A percentile compares a stretch with the other conserved stretches of the same genome.
Conservation (phyloP, 2,888 invertebrate species). For the Cylloceria caligata region DNA sequence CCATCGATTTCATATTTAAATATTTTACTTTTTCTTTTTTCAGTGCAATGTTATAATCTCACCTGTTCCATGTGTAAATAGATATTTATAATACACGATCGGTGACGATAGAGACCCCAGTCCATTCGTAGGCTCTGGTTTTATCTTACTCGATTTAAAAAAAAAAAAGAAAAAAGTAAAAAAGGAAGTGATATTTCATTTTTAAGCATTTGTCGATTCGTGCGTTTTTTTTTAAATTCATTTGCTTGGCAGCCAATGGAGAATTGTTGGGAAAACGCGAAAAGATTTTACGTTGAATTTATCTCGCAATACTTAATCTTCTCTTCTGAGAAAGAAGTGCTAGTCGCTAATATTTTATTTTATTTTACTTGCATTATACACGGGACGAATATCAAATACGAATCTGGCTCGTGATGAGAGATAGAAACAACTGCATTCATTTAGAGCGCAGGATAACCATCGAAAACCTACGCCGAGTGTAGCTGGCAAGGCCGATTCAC, state of each 20-base stretch:
- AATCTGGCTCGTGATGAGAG: too few species aligned
- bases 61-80: constrained; percentile 74
- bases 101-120: constrained; percentile 41
- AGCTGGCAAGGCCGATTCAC: too few species aligned
- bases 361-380: too few species aligned
- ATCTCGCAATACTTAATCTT: constrained; percentile 49
- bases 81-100: constrained; percentile 65
- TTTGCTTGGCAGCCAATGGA: constrained; percentile 37
- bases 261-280: constrained; percentile 14
- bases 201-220: not conserved
- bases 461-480: too few species aligned
- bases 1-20: constrained; percentile 24
- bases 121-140: constrained; percentile 43
- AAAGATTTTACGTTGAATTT: constrained; percentile 19
- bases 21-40: constrained; percentile 66
- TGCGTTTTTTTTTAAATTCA: constrained; percentile 12
- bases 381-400: too few species aligned
- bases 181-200: constrained; percentile 48
- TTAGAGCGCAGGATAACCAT: too few species aligned
- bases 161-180: constrained; percentile 18
- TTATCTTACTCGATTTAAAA: constrained; percentile 38
- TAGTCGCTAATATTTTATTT: constrained; percentile 57
- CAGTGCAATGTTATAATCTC: constrained; percentile 78
- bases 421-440: too few species aligned
- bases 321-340: constrained; percentile 17